Evolutionary conservation across 2,888 invertebrate species (phyloP).

Genomic region (Melanargia galathea): DNA sequence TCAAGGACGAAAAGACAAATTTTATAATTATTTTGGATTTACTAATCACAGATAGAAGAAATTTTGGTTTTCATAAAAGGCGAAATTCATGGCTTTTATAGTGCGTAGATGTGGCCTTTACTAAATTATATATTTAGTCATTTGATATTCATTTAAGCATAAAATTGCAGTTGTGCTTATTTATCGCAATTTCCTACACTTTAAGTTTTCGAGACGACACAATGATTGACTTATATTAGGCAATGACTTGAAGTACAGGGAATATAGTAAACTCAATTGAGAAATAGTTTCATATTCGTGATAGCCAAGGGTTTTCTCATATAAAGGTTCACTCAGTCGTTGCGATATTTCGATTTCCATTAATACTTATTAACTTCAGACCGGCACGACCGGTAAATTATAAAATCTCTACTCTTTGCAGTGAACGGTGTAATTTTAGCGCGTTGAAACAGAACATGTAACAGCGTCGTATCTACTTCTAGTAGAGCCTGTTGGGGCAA

Average conservation of each 20-base stretch:
- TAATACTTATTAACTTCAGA: conserved; percentile 43
- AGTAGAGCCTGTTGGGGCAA: conserved; percentile 54
- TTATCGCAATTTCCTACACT: not conserved
- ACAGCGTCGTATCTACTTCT: conserved; percentile 53
- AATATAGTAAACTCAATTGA: not conserved
- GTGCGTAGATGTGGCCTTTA: too few relatives aligned
- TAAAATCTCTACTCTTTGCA: conserved; percentile 54
- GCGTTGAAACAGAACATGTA: conserved; percentile 58
- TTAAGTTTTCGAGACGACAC: not conserved
- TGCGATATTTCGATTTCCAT: conserved; percentile 35
- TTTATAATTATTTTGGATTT: too few relatives aligned
- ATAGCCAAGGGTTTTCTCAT: conserved; percentile 17
- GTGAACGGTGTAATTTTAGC: conserved; percentile 54
- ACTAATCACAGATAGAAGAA: too few relatives aligned
- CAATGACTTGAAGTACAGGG: not conserved
- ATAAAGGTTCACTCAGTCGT: conserved; percentile 18
- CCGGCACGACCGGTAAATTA: conserved; percentile 50
- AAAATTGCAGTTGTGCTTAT: not conserved
- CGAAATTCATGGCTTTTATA: too few relatives aligned
- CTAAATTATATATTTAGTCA: too few relatives aligned
- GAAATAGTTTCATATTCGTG: conserved; percentile 16
- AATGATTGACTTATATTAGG: not conserved
- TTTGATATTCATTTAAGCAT: not conserved
- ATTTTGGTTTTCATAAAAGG: too few relatives aligned
- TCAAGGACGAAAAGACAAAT: too few relatives aligned